Base-by-base conservation (phyloP, 2,888 invertebrate species). In the Lycia hirtaria region DNA sequence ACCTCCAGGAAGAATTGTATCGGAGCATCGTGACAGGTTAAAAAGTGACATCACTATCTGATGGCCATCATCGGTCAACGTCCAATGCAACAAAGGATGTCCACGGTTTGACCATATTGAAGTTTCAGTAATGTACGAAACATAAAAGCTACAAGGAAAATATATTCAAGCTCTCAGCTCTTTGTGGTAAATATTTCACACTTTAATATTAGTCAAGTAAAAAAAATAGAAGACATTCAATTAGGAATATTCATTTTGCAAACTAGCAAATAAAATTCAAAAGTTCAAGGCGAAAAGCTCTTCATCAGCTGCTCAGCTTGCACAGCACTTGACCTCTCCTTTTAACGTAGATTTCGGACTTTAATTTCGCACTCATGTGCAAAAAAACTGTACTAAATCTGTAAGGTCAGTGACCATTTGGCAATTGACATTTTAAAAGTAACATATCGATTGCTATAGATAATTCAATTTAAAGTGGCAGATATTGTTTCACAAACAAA, bases 21-120 rank as follows among this genome's bases (percentile, higher is more conserved):
- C 54, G 43, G 58, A 58, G 19, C 41, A 52, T 35, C 28, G 37
- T 30, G 7, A 24, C 45, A 55, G 35, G 26, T 56, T 55, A 53
- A 57, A 54, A 52, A 48, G 60, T 62, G 59, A 64, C 63, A 60
- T 59, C 60, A 58, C 58, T 45, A 17, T 9, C 17, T 59, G 63
- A 67, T 63, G 60, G 44, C 56, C 52, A 59, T 57, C 58, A 65
- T 67, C 51, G 48, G 53, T 67, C 65, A 65, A 67, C 37, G 67
- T 67, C 67, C 55, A 45, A 50, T 22, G 50, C 19, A 22, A 65
- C 62, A 65, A 64, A 60, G 56, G 52, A 57, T 52, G 56, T 38
- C 62, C 64, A 59, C 40, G 33, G 14, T 50, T 37, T 56, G 58
- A 48, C 55, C 60, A 32, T 40, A 44, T 44, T 49, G 9, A 50